Conservation (phyloP, 2,888 invertebrate species). For the Apamea crenata region DNA sequence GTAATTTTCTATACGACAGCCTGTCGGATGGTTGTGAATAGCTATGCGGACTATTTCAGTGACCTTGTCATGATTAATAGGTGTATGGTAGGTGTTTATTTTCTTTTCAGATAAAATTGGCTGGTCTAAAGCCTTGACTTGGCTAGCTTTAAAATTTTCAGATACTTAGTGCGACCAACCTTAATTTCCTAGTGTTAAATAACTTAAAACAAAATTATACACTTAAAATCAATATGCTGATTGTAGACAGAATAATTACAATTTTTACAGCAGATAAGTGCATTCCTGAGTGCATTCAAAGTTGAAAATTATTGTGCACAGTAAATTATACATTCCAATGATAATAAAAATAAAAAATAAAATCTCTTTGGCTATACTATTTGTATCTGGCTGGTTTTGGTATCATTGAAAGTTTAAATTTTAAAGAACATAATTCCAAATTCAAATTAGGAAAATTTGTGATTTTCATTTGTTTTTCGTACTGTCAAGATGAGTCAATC, state of each 20-base stretch:
- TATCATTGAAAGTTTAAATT: too few relatives aligned
- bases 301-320: not conserved
- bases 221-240: not conserved
- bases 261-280: slow-evolving; percentile 14
- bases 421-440: too few relatives aligned
- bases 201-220: not conserved
- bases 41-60: slow-evolving; percentile 17
- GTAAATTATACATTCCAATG: not conserved
- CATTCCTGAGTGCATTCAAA: not conserved
- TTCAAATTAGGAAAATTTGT: too few relatives aligned
- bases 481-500: too few relatives aligned
- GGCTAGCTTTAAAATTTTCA: not conserved
- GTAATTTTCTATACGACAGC: not conserved
- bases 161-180: not conserved
- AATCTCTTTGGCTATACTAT: too few relatives aligned
- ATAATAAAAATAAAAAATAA: too few relatives aligned
- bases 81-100: slow-evolving; percentile 6
- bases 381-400: too few relatives aligned
- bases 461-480: too few relatives aligned
- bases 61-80: slow-evolving; percentile 10
- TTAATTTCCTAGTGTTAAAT: not conserved
- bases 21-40: not conserved
- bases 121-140: not conserved
- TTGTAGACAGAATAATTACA: slow-evolving; percentile 1
- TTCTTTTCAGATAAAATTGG: not conserved